Base-by-base conservation (phyloP, 1,140 invertebrate species). In the Archivesica marissinica region DNA sequence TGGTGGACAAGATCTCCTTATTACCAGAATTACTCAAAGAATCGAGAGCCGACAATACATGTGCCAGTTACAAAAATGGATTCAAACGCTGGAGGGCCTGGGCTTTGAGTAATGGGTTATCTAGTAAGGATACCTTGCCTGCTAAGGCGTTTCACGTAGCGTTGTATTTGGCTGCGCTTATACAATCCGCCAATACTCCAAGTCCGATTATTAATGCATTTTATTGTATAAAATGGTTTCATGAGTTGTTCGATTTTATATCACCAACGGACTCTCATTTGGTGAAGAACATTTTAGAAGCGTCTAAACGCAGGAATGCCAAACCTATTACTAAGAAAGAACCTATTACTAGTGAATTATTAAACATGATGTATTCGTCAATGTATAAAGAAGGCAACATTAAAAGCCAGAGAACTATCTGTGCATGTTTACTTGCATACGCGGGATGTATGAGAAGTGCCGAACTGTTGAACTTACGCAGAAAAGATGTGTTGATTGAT, bases 11-110 rank as follows among this genome's bases (percentile, higher is more conserved):
- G 28, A 30, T 81, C 28, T 23, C 38, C n/a, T 17, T 54, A n/a
- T 44, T 81, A 20, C 61, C 78, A 23, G 64, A 81, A 2, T 33
- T 81, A 30, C 28, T 81, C 35, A 28, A 28, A 20, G 25, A 52
- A 15, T 70, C 78, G n/a, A 59, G 64, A 23, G 64, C 64, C 17
- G 17, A 13, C 25, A 70, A 70, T 81, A 81, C 78, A 25, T 17
- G 30, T 23, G 13, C 15, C 28, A 66, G 44, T 13, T 68, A 81
- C 35, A 39, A 25, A 13, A 52, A 28, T 41, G 47, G 52, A 50
- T 70, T 81, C 41, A 15, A 35, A 20, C 61, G 64, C 30, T 81
- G 52, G 52, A 59, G 70, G 20, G 39, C 23, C n/a, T 81, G 78
- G 61, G 78, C 78, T 70, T 7, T 81, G 20, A 68, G 25, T 75